phyloP scores from a whole-genome alignment of 2,888 invertebrate genomes.

The Syrista parreyssii region DNA sequence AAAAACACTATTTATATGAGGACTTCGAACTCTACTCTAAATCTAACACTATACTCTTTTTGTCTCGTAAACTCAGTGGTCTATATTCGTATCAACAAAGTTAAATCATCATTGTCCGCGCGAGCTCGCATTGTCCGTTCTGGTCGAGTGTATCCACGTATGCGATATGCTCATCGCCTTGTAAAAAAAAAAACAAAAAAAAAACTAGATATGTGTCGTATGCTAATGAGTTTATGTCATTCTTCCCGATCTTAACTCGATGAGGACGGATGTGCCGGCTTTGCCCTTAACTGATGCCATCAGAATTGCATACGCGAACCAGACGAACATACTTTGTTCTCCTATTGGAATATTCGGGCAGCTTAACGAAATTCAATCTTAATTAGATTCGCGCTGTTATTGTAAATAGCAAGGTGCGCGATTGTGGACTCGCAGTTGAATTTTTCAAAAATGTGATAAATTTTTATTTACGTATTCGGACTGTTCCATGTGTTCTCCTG shows the following conservation, averaged over 20 bases:
- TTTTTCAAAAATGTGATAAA: slow-evolving; percentile 30
- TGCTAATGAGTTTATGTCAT: slow-evolving; percentile 12
- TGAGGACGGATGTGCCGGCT: slow-evolving; percentile 13
- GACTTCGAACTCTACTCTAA: neutral
- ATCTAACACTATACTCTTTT: neutral
- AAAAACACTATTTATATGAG: neutral
- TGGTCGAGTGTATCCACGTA: neutral
- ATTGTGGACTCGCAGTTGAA: neutral
- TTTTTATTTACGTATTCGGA: neutral
- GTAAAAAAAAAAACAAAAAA: neutral
- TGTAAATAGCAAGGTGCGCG: neutral
- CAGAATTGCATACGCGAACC: slow-evolving; percentile 30
- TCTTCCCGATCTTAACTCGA: slow-evolving; percentile 16
- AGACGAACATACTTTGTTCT: slow-evolving; percentile 18
- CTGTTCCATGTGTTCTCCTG: neutral
- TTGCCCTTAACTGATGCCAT: slow-evolving; percentile 14
- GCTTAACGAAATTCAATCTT: slow-evolving; percentile 11
- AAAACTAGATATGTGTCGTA: slow-evolving; percentile 11
- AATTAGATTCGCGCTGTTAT: neutral
- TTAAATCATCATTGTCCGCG: neutral
- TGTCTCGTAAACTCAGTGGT: slow-evolving; percentile 4
- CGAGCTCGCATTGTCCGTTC: neutral
- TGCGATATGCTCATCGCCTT: neutral
- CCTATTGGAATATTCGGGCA: slow-evolving; percentile 14
- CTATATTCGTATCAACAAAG: neutral